Evolutionary conservation across 2,113 vertebrate genomes (phyloP).

Genomic region (Vanacampus margaritifer): DNA sequence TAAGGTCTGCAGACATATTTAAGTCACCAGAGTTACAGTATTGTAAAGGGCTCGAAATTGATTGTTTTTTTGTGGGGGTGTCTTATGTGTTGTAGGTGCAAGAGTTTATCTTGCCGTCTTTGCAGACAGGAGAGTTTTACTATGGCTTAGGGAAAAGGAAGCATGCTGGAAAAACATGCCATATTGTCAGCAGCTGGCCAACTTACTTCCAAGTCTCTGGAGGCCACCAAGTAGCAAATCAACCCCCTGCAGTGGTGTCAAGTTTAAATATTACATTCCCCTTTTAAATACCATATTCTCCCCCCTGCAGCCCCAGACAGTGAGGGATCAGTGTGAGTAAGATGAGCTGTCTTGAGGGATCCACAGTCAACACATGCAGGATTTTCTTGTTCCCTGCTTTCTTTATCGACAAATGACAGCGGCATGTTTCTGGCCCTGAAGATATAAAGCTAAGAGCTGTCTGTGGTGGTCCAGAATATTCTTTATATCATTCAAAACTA

Average conservation of each 20-base stretch:
- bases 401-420: constrained; percentile 24
- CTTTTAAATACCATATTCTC: constrained; percentile 24
- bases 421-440: constrained; percentile 35
- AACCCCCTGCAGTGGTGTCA: constrained; percentile 35
- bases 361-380: constrained; percentile 36
- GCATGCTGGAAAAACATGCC: constrained; percentile 8
- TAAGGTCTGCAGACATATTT: no score
- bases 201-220: constrained; percentile 19
- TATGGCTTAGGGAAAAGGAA: background rate
- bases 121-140: constrained; percentile 6
- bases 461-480: constrained; percentile 33
- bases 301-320: constrained; percentile 9
- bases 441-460: constrained; percentile 28
- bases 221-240: constrained; percentile 26
- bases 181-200: constrained; percentile 33
- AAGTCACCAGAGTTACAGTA: no score
- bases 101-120: constrained; percentile 20
- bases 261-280: constrained; percentile 34
- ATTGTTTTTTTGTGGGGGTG: no score
- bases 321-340: constrained; percentile 35
- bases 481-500: constrained; percentile 57
- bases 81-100: constrained; percentile 12
- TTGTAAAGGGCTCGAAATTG: no score
- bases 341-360: constrained; percentile 44
- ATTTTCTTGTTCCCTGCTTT: constrained; percentile 29